Base-by-base conservation (phyloP, 2,888 invertebrate species). In the Nasonovia ribisnigri region DNA sequence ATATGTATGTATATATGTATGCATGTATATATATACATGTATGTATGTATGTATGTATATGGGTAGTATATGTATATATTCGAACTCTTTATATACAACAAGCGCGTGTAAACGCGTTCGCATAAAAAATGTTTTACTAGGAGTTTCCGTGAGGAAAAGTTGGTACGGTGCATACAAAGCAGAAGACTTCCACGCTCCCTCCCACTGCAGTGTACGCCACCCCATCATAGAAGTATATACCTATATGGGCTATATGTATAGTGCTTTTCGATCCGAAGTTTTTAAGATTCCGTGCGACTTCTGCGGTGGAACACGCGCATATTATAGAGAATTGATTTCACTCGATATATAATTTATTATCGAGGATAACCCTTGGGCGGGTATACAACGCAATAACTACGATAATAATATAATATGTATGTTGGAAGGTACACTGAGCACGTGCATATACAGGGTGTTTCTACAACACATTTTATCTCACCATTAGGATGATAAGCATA, bases 71-170 rank as follows among this genome's bases (percentile, higher is more conserved):
- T 67, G n/a, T 67, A 16, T 36, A n/a, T 77, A 77, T 77, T 77
- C 77, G 20, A 87, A 48, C n/a, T 48, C 48, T 87, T 87, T 87
- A 48, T 51, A n/a, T 46, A 46, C 46, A 46, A 11, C 43, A 46
- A 5, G 88, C 26, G 24, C 57, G 29, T 88, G 54, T 90, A 67
- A 77, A 46, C 90, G 60, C 51, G 91, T 51, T 29, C 51, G 42
- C 84, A 84, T 84, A 91, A 91, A 91, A 91, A 91, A 91, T 84
- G 84, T 91, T 84, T 91, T 84, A 84, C 84, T 84, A 51, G 42
- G 29, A 54, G 84, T 54, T 84, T 46, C 51, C 54, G 16, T 8
- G 36, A 77, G 42, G 42, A 91, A 90, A 91, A 91, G 84, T 84
- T 84, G 29, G 42, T 29, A 10, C 84, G 29, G 51, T 26, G 91